Base-by-base conservation (phyloP, 2,888 invertebrate genomes). In the Apomyelois bistriatella region DNA sequence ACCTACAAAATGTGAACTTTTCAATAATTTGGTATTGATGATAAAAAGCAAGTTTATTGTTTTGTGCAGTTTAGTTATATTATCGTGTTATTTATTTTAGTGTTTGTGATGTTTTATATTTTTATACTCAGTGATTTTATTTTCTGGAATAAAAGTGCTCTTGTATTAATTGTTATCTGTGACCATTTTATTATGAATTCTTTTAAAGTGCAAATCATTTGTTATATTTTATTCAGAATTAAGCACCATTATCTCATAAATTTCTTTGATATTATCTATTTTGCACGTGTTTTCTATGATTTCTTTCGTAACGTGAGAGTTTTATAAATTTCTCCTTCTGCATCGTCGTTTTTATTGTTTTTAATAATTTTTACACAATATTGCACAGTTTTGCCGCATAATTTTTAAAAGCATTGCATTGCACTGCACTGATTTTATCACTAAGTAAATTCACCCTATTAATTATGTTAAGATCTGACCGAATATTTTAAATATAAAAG, bases 341-440 rank as follows among this genome's bases (percentile, higher is more conserved):
- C 40, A 40, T 13, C 13, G 5, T 10, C 8, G 15, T 1, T 16
- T 9, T 40, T 1, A 1, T 54, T 56, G n/a, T 4, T 52, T 38
- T 13, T 49, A 53, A 40, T n/a, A 54, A 54, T 56, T 57, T 58
- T 32, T 42, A 10, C 40, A 49, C 52, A 15, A 30, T 41, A 42
- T 47, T 47, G 54, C 53, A 58, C 57, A 46, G 12, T 38, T 54
- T 50, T 22, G 22, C 5, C 22, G 22, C 22, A 22, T 22, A 22
- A 22, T 22, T 22, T n/a, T 22, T 22, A 22, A 22, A 5, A 22
- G 5, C 22, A 22, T 22, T 53, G 5, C 22, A 22, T 22, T 53
- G 54, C 55, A 52, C 53, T 55, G 58, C 59, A 62, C 64, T 53
- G 60, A 56, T 54, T 28, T 22, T 22, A 22, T 22, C 22, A 22